A percentile compares a stretch with the other conserved stretches of the same genome.
These are phyloP conservation scores for Aepyceros melampus DNA, from an alignment of 2,113 vertebrate species.

Conservation along the genomic window DNA sequence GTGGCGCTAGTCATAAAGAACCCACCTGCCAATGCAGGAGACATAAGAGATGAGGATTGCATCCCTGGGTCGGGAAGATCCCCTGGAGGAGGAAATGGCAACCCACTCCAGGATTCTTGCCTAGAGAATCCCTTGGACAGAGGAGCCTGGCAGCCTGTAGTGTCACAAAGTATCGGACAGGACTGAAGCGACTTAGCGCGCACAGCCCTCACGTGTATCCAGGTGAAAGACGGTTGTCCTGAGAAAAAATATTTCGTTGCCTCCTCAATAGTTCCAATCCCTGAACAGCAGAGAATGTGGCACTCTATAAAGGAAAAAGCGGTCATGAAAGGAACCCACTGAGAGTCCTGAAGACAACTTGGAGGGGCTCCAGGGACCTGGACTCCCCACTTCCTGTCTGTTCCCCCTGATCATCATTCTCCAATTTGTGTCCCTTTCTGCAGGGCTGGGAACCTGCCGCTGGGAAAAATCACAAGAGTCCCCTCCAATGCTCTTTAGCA, in stretches of 20 bases:
- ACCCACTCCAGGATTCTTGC: not conserved
- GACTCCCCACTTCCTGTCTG: not conserved
- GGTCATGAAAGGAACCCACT: no score
- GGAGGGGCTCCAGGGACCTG: not conserved
- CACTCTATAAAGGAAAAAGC: not conserved
- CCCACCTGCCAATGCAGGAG: not conserved
- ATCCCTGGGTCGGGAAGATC: not conserved
- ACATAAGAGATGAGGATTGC: not conserved
- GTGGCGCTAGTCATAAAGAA: not conserved
- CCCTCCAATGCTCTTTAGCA: not conserved
- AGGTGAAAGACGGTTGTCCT: not conserved
- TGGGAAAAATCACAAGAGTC: no score
- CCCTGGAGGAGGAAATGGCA: not conserved
- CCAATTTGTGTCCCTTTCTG: not conserved
- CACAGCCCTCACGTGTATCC: not conserved
- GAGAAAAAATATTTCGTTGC: not conserved
- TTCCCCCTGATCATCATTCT: not conserved
- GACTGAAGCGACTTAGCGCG: fast-evolving
- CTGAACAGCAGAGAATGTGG: not conserved
- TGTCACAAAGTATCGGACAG: not conserved
- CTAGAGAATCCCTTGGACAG: not conserved
- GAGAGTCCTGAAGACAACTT: no score
- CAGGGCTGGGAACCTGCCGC: not conserved
- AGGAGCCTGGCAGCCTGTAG: not conserved
- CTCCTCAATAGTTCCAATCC: not conserved